phyloP scores from a whole-genome alignment of 2,888 invertebrate genomes.

The Disparrhopalites patrizii region DNA sequence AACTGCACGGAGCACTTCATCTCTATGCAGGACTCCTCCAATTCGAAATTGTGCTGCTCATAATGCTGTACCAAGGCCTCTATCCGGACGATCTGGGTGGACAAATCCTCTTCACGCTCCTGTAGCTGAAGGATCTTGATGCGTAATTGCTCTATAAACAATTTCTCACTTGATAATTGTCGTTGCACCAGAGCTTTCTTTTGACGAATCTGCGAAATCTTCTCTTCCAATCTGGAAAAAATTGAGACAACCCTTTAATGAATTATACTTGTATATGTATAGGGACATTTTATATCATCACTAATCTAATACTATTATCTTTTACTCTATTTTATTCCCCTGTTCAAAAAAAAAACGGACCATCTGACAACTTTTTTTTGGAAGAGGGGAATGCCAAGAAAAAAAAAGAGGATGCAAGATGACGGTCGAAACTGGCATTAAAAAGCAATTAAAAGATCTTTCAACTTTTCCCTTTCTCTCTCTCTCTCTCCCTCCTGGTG shows the following conservation, averaged over 20 bases:
- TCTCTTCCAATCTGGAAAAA: constrained; percentile 50
- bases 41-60: constrained; percentile 56
- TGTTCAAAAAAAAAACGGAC: no score
- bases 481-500: no score
- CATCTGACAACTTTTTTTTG: no score
- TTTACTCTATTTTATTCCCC: no score
- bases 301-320: no score
- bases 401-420: not conserved
- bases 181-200: constrained; percentile 50
- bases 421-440: no score
- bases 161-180: constrained; percentile 48
- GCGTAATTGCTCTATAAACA: constrained; percentile 44
- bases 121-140: constrained; percentile 41
- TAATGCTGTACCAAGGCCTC: constrained; percentile 57
- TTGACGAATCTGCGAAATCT: constrained; percentile 50
- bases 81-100: constrained; percentile 55
- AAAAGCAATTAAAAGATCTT: no score
- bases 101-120: constrained; percentile 49
- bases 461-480: no score
- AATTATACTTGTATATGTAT: no score
- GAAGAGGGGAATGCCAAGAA: not conserved
- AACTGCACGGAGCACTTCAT: constrained; percentile 58
- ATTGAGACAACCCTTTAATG: no score
- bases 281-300: no score
- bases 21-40: constrained; percentile 58